Evolutionary conservation across 2,888 invertebrate genomes (phyloP).

Genomic region (Rhamnusium bicolor): DNA sequence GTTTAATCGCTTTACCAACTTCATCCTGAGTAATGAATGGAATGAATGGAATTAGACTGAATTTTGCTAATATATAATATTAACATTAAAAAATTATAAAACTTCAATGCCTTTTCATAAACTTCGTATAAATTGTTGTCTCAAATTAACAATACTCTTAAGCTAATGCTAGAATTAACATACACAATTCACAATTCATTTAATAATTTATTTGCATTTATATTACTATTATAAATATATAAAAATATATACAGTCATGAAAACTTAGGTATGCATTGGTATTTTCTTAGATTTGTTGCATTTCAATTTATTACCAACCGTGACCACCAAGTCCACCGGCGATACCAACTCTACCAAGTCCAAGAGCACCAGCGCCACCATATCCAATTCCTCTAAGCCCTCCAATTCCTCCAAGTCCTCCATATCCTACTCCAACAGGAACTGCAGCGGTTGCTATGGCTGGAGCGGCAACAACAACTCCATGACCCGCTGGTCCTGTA

Average conservation of each 20-base stretch:
- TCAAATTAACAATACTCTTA: no score
- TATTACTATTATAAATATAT: no score
- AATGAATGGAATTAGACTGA: no score
- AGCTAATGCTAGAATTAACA: no score
- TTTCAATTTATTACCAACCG: background rate
- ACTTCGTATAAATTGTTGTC: no score
- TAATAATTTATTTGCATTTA: no score
- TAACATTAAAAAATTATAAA: no score
- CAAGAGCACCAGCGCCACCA: background rate
- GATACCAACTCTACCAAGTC: conserved; percentile 1
- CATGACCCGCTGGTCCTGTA: conserved; percentile 20
- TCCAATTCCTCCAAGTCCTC: background rate
- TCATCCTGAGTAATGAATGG: no score
- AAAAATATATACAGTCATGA: background rate
- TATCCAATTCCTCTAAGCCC: background rate
- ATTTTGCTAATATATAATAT: no score
- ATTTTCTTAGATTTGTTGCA: background rate
- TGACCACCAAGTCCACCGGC: background rate
- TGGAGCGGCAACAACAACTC: conserved; percentile 15
- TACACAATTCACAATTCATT: no score
- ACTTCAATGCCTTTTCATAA: no score
- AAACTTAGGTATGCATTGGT: background rate
- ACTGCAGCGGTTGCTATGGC: background rate
- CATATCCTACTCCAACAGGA: background rate
- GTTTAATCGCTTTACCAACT: no score